Conservation (phyloP, 2,888 invertebrate species). For the Bembecia ichneumoniformis region DNA sequence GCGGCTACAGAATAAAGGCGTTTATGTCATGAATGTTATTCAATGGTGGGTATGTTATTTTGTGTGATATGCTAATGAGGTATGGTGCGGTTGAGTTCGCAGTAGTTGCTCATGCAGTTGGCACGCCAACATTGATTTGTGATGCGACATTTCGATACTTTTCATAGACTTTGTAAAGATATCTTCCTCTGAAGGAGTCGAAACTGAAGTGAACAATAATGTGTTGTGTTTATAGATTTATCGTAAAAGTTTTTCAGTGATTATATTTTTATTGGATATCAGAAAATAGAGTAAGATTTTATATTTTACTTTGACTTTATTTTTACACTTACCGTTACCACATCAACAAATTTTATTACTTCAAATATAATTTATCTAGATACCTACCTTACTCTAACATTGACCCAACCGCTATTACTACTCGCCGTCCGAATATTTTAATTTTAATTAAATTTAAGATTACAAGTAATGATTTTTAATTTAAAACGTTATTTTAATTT, state of each 20-base stretch:
- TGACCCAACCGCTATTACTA: no score
- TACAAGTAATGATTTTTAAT: no score
- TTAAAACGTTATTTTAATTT: no score
- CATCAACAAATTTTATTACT: no score
- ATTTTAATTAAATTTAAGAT: no score
- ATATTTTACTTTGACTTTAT: no score
- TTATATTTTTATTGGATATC: constrained; percentile 7
- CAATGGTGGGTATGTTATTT: constrained; percentile 49
- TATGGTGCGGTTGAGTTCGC: constrained; percentile 61
- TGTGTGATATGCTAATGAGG: constrained; percentile 65
- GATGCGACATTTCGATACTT: constrained; percentile 29
- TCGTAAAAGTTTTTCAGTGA: constrained; percentile 8
- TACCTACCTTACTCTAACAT: no score
- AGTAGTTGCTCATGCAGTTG: constrained; percentile 64
- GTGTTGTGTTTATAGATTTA: constrained; percentile 8
- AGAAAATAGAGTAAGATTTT: neutral
- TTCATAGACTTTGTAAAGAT: neutral
- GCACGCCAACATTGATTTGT: constrained; percentile 60
- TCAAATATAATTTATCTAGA: no score
- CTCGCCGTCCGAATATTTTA: no score
- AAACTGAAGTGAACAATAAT: constrained; percentile 8
- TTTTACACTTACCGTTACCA: no score
- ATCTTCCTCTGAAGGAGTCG: neutral
- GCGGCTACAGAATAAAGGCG: constrained; percentile 20
- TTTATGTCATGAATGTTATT: constrained; percentile 19